Base-by-base conservation (phyloP, 2,113 vertebrate genomes). In the Notiomystis cincta region DNA sequence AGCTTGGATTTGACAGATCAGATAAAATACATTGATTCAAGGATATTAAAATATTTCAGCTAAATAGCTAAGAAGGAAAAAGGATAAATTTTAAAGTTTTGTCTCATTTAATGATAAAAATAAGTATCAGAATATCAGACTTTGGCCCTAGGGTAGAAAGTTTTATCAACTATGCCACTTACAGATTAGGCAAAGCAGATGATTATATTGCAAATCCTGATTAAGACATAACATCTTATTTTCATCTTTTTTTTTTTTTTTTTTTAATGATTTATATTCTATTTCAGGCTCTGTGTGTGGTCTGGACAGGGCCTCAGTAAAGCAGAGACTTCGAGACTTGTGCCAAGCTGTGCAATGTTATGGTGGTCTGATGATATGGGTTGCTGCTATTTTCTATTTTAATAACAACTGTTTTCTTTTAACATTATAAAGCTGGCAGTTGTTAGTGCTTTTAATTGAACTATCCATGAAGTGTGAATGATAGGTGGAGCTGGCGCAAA, bases 231-330 rank as follows among this genome's bases (percentile, higher is more conserved):
- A n/a, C 45, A 70, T 93, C 42, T 95, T 97, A 84, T 94, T 97
- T 97, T 96, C 48, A 47, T 97, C 37, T 82, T 37, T 10, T 51
- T 57, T 53, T 93, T 93, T 51, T 28, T 51, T 88, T 60, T 89
- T 87, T 96, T 82, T 37, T 1, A 72, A 93, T 93, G 17, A 96
- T 96, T 93, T 90, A 87, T 89, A 71, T 60, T 97, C 72, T 95
- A 94, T 96, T 97, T 97, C 87, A 96, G 93, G 31, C 97, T 97
- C 28, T 97, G 96, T 97, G 97, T 98, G 98, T 98, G 98, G 98
- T 98, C 98, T 98, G 97, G 96, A 97, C 96, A 94, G 87, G 28
- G 90, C 92, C 93, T 97, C 96, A 75, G 90, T 87, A 91, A 33
- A 97, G 91, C 93, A 97, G 87, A 97, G 92, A 89, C 89, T 97